Percentiles rank a stretch among this genome's conserved stretches.
Evolutionary conservation across 2,797 vertebrate species (phyloP).

Genomic region (Phylloscopus collybita): DNA sequence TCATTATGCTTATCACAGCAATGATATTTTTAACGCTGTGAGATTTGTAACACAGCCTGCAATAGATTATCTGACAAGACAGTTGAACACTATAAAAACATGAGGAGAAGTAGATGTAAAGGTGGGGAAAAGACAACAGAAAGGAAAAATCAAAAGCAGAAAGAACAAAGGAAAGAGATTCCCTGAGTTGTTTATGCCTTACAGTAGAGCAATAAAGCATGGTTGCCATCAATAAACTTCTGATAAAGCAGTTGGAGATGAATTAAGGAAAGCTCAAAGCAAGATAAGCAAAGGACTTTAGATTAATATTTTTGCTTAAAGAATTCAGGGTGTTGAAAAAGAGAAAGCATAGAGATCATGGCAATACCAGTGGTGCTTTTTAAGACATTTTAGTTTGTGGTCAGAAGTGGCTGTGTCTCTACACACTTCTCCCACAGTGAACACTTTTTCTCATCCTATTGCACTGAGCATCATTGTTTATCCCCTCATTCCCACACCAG

Average conservation of each 20-base stretch:
- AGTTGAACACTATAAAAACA: neutral
- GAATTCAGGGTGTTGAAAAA: neutral
- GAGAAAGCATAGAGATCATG: neutral
- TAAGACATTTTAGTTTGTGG: rapidly evolving
- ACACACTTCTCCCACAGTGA: neutral
- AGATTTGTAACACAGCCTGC: neutral
- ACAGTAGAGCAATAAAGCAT: neutral
- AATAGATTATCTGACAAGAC: neutral
- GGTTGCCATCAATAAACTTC: neutral
- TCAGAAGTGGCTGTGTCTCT: rapidly evolving
- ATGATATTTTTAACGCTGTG: neutral
- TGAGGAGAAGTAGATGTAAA: neutral
- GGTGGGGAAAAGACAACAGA: neutral
- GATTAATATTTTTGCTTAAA: neutral
- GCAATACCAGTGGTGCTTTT: neutral
- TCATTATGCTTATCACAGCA: neutral
- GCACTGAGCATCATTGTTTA: neutral
- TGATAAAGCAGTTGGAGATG: neutral
- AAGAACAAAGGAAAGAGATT: conserved; percentile 21
- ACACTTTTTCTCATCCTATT: neutral
- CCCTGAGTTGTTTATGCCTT: neutral
- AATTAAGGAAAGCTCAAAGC: neutral
- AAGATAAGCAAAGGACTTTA: neutral
- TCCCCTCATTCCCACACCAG: neutral
- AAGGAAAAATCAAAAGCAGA: neutral